A percentile compares a stretch with the other conserved stretches of the same genome.
Evolutionary conservation across 2,797 vertebrate species (phyloP).

Genomic region (Trachurus trachurus): DNA sequence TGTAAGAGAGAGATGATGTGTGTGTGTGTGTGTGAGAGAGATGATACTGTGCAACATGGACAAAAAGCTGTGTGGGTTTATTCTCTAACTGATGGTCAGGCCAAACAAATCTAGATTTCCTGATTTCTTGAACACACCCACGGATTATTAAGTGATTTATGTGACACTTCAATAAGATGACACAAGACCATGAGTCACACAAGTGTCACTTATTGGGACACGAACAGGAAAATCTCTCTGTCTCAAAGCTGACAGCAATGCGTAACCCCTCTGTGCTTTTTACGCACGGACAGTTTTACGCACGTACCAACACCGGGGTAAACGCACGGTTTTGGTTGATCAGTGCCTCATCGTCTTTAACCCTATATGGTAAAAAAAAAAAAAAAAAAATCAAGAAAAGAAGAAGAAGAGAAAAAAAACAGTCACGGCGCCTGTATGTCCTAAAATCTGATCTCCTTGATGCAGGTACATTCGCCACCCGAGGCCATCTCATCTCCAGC

Average conservation of each 20-base stretch:
- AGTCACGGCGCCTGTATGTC: constrained; percentile 43
- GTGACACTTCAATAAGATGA: not conserved
- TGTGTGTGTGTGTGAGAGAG: not conserved
- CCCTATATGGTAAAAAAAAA: constrained; percentile 3
- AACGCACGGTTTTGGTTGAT: not conserved
- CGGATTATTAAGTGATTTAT: not conserved
- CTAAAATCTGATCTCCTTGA: constrained; percentile 62
- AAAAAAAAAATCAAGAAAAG: no score
- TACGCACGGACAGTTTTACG: constrained; percentile 42
- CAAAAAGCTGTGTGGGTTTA: not conserved
- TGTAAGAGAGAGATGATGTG: no score
- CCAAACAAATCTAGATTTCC: not conserved
- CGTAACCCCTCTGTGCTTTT: constrained; percentile 23
- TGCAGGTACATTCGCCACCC: constrained; percentile 49
- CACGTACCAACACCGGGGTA: not conserved
- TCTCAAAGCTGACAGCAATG: not conserved
- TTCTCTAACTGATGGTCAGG: not conserved
- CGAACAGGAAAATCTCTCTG: not conserved
- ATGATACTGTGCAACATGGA: not conserved
- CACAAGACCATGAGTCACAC: not conserved
- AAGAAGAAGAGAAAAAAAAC: not conserved
- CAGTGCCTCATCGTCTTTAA: constrained; percentile 29
- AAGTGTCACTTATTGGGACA: not conserved
- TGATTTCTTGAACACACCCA: not conserved
- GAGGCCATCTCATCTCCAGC: constrained; percentile 38